Conservation (phyloP, 2,113 vertebrate genomes). For the Atherinomorus stipes region DNA sequence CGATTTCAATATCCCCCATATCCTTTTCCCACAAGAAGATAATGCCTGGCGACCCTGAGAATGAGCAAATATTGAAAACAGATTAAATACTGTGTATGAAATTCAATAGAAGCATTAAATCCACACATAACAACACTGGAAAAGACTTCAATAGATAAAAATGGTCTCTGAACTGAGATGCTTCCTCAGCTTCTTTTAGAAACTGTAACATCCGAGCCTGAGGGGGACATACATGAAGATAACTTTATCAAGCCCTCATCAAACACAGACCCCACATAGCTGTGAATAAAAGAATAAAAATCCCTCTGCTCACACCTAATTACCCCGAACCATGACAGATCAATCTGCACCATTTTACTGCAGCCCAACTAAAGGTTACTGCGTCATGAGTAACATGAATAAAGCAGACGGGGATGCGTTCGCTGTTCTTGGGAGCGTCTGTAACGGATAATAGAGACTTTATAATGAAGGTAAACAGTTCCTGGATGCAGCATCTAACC, state of each 20-base stretch:
- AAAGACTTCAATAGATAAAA: not conserved
- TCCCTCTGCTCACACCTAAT: no score
- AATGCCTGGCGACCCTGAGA: not conserved
- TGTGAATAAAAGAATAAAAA: not conserved
- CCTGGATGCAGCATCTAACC: not conserved
- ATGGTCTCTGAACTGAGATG: not conserved
- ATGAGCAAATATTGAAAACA: slow-evolving; percentile 25
- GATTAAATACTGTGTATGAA: slow-evolving; percentile 5
- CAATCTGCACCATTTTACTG: no score
- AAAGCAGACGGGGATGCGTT: no score
- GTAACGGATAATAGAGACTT: not conserved
- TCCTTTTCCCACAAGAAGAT: slow-evolving; percentile 23
- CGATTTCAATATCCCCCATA: slow-evolving; percentile 10
- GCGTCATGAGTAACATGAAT: no score
- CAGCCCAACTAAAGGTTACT: no score
- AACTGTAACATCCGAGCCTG: slow-evolving; percentile 29
- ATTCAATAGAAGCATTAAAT: not conserved
- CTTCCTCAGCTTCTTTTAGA: not conserved
- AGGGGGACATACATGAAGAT: slow-evolving; percentile 31
- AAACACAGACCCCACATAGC: slow-evolving; percentile 35
- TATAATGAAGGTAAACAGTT: slow-evolving; percentile 12
- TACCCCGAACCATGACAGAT: no score
- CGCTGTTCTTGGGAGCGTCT: no score
- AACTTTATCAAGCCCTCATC: slow-evolving; percentile 10
- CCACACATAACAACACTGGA: no score